Evolutionary conservation across 2,113 vertebrate species (phyloP).

Genomic region (Siphamia tubifer): DNA sequence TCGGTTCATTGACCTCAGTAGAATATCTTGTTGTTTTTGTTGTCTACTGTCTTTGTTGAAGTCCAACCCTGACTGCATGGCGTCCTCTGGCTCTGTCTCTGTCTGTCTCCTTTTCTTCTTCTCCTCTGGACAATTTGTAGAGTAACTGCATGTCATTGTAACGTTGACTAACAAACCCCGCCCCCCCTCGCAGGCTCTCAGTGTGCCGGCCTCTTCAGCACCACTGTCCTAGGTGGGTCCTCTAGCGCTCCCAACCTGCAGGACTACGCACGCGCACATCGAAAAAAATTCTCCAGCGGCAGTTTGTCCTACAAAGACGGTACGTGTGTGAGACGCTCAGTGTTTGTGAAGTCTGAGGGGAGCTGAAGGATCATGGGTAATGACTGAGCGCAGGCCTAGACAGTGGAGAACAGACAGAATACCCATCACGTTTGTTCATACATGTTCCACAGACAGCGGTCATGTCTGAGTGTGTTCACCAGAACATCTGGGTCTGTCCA

Average conservation of each 20-base stretch:
- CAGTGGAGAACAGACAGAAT: no score
- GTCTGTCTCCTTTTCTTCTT: slow-evolving; percentile 3
- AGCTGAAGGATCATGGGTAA: no score
- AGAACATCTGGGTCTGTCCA: no score
- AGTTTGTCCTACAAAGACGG: slow-evolving; percentile 98
- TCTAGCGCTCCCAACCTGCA: slow-evolving; percentile 99
- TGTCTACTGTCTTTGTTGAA: slow-evolving; percentile 12
- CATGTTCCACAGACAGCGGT: no score
- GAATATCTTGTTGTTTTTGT: no score
- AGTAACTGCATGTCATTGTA: slow-evolving; percentile 79
- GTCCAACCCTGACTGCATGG: not conserved
- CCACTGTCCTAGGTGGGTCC: slow-evolving; percentile 98
- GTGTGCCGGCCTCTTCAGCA: slow-evolving; percentile 99
- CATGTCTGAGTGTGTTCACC: no score
- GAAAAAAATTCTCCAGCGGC: slow-evolving; percentile 96
- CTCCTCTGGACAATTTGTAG: slow-evolving; percentile 48
- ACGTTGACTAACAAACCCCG: slow-evolving; percentile 84
- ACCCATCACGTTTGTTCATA: no score
- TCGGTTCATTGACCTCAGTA: no score
- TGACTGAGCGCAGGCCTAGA: no score
- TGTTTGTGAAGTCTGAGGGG: no score
- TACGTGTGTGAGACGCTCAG: no score
- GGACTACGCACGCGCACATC: slow-evolving; percentile 98
- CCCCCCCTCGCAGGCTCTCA: slow-evolving; percentile 93
- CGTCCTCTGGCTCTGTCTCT: not conserved